These are phyloP conservation scores for Tenodera sinensis DNA, from an alignment of 2,888 invertebrate genomes.

Conservation along the genomic window DNA sequence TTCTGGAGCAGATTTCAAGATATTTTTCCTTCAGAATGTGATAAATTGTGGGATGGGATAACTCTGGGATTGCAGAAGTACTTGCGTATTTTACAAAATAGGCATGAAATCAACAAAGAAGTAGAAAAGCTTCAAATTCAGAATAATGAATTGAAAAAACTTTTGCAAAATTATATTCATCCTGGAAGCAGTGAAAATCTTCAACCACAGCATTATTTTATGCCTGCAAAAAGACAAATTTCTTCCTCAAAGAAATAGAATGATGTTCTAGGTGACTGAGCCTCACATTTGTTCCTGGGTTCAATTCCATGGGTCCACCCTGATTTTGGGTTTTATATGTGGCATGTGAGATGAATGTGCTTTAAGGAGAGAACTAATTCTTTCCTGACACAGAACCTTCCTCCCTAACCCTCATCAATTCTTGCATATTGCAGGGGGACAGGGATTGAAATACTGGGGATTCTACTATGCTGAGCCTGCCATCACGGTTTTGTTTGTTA, in stretches of 20 bases:
- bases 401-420: too few species aligned
- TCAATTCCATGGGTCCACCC: too few species aligned
- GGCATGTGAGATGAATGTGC: too few species aligned
- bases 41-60: constrained; percentile 68
- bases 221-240: background rate
- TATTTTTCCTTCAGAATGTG: constrained; percentile 58
- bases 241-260: background rate
- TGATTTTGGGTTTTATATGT: too few species aligned
- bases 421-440: too few species aligned
- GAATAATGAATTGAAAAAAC: constrained; percentile 63
- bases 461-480: too few species aligned
- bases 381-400: too few species aligned
- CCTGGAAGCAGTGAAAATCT: background rate
- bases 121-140: constrained; percentile 61
- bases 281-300: too few species aligned
- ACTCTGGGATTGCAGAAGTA: constrained; percentile 62
- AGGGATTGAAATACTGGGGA: too few species aligned
- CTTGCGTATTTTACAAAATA: constrained; percentile 61
- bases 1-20: constrained; percentile 67
- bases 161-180: constrained; percentile 58
- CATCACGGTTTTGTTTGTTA: too few species aligned
- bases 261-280: too few species aligned
- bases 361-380: too few species aligned
- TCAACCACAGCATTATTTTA: background rate
- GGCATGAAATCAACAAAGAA: constrained; percentile 55